Conservation (phyloP, 2,113 vertebrate genomes). For the Xiphophorus couchianus region DNA sequence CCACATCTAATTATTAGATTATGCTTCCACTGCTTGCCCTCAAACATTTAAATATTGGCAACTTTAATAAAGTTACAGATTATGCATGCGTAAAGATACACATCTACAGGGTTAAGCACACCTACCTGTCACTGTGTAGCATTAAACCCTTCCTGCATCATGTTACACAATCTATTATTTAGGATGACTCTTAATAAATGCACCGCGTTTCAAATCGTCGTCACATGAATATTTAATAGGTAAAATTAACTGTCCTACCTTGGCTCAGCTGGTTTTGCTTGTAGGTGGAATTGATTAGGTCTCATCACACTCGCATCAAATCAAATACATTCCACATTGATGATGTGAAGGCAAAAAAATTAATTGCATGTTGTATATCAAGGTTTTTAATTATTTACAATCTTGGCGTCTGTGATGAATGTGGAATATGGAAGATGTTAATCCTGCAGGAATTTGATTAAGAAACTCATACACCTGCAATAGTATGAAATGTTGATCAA, state of each 20-base stretch:
- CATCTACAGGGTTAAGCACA: background rate
- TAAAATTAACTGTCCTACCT: background rate
- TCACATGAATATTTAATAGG: slow-evolving; percentile 57
- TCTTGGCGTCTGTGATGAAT: background rate
- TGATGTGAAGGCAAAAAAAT: background rate
- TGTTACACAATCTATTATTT: slow-evolving; percentile 56
- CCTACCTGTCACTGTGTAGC: slow-evolving; percentile 1
- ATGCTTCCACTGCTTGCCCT: background rate
- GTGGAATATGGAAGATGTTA: background rate
- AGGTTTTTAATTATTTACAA: slow-evolving; percentile 15
- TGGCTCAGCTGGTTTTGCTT: slow-evolving; percentile 20
- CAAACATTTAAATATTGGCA: background rate
- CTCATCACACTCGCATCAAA: background rate
- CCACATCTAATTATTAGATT: no score
- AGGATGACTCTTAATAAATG: slow-evolving; percentile 52
- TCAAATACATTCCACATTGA: slow-evolving; percentile 6
- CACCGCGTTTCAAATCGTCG: slow-evolving; percentile 42
- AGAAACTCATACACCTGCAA: background rate
- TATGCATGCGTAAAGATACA: background rate
- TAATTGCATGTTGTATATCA: slow-evolving; percentile 30
- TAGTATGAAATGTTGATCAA: slow-evolving; percentile 8
- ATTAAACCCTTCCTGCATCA: slow-evolving; percentile 2
- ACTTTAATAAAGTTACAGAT: background rate
- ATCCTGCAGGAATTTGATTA: background rate
- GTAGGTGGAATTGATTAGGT: background rate